Conservation (phyloP, 2,797 vertebrate genomes). For the Basileuterus tristriatus region DNA sequence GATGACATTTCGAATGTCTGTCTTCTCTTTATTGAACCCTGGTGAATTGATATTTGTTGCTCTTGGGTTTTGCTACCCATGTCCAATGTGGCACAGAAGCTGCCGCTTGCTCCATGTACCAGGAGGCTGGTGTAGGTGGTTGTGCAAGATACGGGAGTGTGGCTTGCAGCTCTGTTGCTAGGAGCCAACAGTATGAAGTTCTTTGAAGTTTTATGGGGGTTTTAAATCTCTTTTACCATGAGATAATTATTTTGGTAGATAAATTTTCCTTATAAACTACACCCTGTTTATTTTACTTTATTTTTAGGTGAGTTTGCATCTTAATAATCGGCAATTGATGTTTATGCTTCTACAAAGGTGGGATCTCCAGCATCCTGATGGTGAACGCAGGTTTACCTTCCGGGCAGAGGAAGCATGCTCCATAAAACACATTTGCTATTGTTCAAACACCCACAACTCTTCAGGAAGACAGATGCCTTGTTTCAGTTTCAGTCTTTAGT, state of each 20-base stretch:
- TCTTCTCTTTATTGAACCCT: neutral
- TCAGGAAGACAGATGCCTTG: slow-evolving; percentile 44
- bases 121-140: slow-evolving; percentile 21
- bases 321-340: neutral
- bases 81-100: neutral
- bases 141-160: neutral
- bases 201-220: neutral
- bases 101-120: neutral
- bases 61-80: neutral
- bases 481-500: slow-evolving; percentile 52
- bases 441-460: slow-evolving; percentile 47
- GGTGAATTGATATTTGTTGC: neutral
- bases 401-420: slow-evolving; percentile 2
- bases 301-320: neutral
- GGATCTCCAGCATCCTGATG: neutral
- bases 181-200: slow-evolving; percentile 4
- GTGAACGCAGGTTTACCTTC: slow-evolving; percentile 18
- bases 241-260: neutral
- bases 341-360: neutral
- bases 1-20: neutral
- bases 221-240: neutral
- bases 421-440: neutral
- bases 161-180: slow-evolving; percentile 38
- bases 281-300: neutral
- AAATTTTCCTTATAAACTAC: neutral